Base-by-base conservation (phyloP, 2,888 invertebrate genomes). In the Lycophotia porphyrea region DNA sequence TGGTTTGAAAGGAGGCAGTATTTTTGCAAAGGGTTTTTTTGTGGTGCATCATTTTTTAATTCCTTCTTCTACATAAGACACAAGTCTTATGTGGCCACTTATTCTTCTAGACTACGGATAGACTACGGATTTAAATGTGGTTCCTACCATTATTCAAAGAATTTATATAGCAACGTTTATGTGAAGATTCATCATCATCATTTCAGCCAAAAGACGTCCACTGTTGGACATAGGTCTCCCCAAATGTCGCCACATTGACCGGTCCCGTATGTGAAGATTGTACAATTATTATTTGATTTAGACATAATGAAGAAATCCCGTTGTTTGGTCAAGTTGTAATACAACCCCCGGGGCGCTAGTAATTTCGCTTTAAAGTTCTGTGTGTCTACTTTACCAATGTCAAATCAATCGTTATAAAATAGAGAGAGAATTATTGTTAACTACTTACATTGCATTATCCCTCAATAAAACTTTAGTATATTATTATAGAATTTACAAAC, bases 1-100 rank as follows among this genome's bases (percentile, higher is more conserved):
- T 9, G 34, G 27, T 31, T 34, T 7, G 27, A 82, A 82, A 55
- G 3, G 58, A 34, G 44, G 15, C 15, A 49, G 13, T 60, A 52
- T 58, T 70, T 70, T 70, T 60, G 3, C 34, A 27, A 71, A 68
- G n/a, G 13, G 13, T 34, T 31, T 58, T 60, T 21, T 9, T 60
- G 1, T 31, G 1, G 58, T 31, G 18, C 58, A 58, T 58, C 7
- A 4, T 31, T 8, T 31, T 1, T 58, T 58, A 9, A 58, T 8
- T 8, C 55, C 2, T 15, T 27, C 27, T 31, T n/a, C n/a, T n/a
- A n/a, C n/a, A n/a, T n/a, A n/a, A n/a, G n/a, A n/a, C n/a, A n/a
- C n/a, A n/a, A n/a, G n/a, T n/a, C n/a, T n/a, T n/a, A n/a, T 8
- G 7, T 15, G 18, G 18, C 8, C 4, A 31, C 27, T 31, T 58